Conservation (phyloP, 2,113 vertebrate genomes). For the Euleptes europaea region DNA sequence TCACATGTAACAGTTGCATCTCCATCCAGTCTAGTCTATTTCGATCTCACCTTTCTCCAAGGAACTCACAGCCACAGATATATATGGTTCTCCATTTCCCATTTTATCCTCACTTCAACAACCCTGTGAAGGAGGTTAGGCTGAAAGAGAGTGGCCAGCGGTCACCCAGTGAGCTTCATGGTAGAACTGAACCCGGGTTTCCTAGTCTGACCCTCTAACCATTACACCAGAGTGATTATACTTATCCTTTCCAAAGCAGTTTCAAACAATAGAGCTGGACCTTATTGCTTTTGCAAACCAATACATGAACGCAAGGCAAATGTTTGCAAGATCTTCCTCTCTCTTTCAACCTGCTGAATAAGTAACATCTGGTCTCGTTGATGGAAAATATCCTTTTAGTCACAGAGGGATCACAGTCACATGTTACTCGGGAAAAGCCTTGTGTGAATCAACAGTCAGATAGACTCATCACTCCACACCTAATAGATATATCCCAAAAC, state of each 20-base stretch:
- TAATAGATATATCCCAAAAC: slow-evolving; percentile 70
- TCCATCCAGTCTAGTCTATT: no score
- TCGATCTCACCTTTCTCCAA: no score
- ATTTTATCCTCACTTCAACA: no score
- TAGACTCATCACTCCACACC: slow-evolving; percentile 75
- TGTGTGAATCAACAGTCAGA: slow-evolving; percentile 70
- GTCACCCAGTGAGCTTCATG: no score
- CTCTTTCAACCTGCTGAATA: slow-evolving; percentile 59
- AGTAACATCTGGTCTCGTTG: slow-evolving; percentile 69
- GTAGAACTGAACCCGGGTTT: no score
- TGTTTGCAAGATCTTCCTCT: slow-evolving; percentile 61
- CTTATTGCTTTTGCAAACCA: neutral
- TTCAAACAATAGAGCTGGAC: neutral
- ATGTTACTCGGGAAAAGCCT: slow-evolving; percentile 59
- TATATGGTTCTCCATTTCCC: no score
- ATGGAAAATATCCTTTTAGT: slow-evolving; percentile 69
- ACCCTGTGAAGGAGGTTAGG: no score
- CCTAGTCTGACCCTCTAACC: no score
- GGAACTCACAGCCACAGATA: no score
- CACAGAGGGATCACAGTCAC: slow-evolving; percentile 68
- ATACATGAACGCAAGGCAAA: slow-evolving; percentile 37
- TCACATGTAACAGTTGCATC: neutral
- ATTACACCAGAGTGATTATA: neutral
- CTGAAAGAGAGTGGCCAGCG: no score
- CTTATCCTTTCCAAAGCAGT: neutral